A percentile compares a stretch with the other conserved stretches of the same genome.
Conservation (phyloP, 2,113 vertebrate species). For the Eclectus roratus region DNA sequence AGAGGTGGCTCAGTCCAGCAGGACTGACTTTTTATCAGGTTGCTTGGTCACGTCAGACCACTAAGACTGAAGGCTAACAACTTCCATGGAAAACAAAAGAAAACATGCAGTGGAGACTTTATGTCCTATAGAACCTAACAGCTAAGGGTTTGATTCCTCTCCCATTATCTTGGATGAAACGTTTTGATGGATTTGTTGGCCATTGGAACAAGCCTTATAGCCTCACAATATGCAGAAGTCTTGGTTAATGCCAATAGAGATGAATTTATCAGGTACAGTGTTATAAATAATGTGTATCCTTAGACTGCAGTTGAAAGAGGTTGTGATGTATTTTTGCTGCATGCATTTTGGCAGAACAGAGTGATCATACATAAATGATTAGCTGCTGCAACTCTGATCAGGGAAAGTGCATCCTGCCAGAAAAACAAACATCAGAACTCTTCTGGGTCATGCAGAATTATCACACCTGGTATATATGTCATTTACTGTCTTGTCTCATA, state of each 20-base stretch:
- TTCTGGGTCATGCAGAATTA: constrained; percentile 16
- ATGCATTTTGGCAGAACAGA: constrained; percentile 34
- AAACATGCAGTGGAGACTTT: not conserved
- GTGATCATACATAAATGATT: constrained; percentile 55
- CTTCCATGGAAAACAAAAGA: not conserved
- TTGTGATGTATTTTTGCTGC: constrained; percentile 51
- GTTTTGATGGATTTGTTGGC: not conserved
- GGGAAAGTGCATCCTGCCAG: constrained; percentile 21
- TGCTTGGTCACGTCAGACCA: not conserved
- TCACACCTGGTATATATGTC: not conserved
- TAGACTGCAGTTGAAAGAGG: not conserved
- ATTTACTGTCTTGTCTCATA: not conserved
- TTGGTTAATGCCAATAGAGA: not conserved
- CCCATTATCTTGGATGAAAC: not conserved
- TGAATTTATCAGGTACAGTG: constrained; percentile 33
- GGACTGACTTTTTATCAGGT: constrained; percentile 20
- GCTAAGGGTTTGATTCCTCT: not conserved
- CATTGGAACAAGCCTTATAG: not conserved
- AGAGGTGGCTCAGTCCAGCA: constrained; percentile 23
- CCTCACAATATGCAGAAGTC: not conserved
- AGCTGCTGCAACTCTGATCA: constrained; percentile 41
- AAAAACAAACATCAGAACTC: constrained; percentile 34
- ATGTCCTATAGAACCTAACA: not conserved
- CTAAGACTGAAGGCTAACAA: not conserved
- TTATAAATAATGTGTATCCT: constrained; percentile 7